phyloP scores from a whole-genome alignment of 2,113 vertebrate species.

The Chloebia gouldiae region DNA sequence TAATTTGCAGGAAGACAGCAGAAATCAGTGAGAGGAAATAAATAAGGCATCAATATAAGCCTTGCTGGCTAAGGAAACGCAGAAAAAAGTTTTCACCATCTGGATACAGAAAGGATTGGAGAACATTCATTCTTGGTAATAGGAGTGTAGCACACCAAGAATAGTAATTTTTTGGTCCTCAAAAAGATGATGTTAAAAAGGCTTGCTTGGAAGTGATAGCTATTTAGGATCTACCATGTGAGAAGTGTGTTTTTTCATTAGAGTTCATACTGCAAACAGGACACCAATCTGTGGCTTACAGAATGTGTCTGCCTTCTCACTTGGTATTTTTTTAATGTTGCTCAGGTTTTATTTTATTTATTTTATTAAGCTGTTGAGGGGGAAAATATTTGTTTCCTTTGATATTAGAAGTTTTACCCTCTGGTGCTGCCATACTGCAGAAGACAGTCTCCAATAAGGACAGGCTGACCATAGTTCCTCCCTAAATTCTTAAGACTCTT shows the following conservation, averaged over 20 bases:
- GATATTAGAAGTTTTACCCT: background rate
- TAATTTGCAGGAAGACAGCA: background rate
- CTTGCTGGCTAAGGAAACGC: background rate
- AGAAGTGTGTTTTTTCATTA: background rate
- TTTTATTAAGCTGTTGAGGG: background rate
- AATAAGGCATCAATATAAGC: background rate
- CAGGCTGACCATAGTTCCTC: background rate
- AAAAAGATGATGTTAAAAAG: background rate
- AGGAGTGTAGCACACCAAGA: background rate
- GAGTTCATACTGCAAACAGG: background rate
- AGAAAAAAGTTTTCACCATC: background rate
- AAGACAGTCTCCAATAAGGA: background rate
- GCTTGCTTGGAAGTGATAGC: background rate
- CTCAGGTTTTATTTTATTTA: background rate
- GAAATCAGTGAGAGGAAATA: background rate
- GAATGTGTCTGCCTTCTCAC: background rate
- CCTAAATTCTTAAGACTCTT: conserved; percentile 15
- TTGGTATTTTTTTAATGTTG: background rate
- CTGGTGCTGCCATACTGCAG: background rate
- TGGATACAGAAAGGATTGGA: background rate
- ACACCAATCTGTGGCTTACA: background rate
- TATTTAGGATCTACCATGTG: background rate
- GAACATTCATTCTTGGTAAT: background rate
- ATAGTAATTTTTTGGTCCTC: background rate
- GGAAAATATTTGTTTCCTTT: background rate